Percentiles rank a stretch among this genome's conserved stretches.
Conservation (phyloP, 2,113 vertebrate species). For the Brachypteracias leptosomus region DNA sequence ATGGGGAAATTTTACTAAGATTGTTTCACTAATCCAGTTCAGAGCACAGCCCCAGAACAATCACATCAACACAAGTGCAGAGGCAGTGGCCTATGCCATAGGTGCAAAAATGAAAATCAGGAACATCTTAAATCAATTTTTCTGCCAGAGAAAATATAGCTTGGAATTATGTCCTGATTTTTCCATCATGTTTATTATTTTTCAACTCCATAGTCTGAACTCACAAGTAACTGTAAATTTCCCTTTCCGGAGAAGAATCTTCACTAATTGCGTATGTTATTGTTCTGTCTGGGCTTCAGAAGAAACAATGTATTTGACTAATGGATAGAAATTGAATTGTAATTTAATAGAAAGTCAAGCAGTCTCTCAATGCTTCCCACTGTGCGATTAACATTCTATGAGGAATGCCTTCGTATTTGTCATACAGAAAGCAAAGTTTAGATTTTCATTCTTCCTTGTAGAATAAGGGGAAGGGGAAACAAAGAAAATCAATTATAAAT, state of each 20-base stretch:
- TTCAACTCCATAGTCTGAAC: neutral
- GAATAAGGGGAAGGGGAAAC: conserved; percentile 2
- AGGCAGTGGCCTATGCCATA: neutral
- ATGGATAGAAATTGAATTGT: neutral
- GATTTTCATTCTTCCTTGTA: neutral
- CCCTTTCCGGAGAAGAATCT: neutral
- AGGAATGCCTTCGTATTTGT: neutral
- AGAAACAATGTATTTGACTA: neutral
- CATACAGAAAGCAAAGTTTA: neutral
- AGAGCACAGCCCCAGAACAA: neutral
- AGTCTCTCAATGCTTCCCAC: neutral
- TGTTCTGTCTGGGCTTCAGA: neutral
- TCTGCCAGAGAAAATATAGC: neutral
- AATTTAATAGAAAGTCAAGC: neutral
- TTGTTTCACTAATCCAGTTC: neutral
- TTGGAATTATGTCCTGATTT: neutral
- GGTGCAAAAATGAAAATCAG: neutral
- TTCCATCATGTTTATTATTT: neutral
- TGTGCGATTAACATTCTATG: neutral
- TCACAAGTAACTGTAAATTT: neutral
- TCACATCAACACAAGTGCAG: neutral
- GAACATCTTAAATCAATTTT: neutral
- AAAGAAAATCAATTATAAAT: conserved; percentile 25
- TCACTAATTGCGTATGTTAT: neutral
- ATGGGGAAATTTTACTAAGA: neutral